Conservation (phyloP, 2,797 vertebrate genomes). For the Hydrophis major region DNA sequence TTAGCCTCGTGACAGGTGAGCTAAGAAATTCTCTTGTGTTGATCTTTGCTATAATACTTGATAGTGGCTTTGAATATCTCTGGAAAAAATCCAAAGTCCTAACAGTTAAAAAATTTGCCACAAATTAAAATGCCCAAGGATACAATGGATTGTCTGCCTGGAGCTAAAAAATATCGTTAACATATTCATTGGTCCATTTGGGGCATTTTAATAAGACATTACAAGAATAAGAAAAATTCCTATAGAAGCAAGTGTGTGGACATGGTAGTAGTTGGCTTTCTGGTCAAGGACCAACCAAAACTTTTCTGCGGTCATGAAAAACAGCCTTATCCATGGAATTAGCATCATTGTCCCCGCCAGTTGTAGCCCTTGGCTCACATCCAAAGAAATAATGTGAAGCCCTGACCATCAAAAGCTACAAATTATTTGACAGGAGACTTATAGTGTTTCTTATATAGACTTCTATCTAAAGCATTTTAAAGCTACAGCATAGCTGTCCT, state of each 20-base stretch:
- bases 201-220: neutral
- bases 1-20: slow-evolving; percentile 37
- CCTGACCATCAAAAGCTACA: neutral
- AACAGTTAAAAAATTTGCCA: neutral
- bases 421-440: neutral
- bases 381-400: neutral
- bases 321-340: no score
- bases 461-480: neutral
- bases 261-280: neutral
- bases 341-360: neutral
- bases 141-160: slow-evolving; percentile 18
- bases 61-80: slow-evolving; percentile 33
- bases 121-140: neutral
- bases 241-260: neutral
- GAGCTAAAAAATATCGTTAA: neutral
- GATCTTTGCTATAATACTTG: slow-evolving; percentile 30
- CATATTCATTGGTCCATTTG: neutral
- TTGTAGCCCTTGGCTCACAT: neutral
- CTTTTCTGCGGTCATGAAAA: no score
- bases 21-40: slow-evolving; percentile 36
- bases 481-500: neutral
- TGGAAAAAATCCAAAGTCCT: neutral
- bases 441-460: neutral
- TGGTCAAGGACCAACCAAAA: neutral
- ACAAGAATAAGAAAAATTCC: neutral